Percentiles rank a stretch among this genome's conserved stretches.
Conservation (phyloP, 2,113 vertebrate species). For the Blennius ocellaris region DNA sequence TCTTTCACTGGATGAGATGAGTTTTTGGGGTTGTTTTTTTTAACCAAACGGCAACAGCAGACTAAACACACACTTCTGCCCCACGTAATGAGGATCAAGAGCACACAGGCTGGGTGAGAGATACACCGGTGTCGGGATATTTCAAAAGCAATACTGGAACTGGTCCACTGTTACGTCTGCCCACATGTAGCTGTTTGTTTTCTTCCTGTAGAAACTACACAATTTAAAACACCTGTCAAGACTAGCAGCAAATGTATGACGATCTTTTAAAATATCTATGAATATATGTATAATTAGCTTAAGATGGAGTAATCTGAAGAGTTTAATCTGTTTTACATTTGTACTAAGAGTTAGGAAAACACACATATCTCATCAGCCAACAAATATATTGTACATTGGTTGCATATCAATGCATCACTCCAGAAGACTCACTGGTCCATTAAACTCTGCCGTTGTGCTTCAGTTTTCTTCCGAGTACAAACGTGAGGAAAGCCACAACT, state of each 20-base stretch:
- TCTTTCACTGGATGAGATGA: slow-evolving; percentile 19
- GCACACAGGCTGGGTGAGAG: slow-evolving; percentile 47
- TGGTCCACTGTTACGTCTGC: slow-evolving; percentile 19
- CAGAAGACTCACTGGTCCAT: slow-evolving; percentile 14
- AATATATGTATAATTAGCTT: slow-evolving; percentile 23
- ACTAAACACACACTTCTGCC: slow-evolving; percentile 17
- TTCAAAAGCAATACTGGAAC: slow-evolving; percentile 61
- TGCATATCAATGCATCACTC: slow-evolving; percentile 36
- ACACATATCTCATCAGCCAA: slow-evolving; percentile 32
- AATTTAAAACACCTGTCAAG: slow-evolving; percentile 31
- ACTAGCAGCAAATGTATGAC: slow-evolving; percentile 42
- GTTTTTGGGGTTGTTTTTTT: slow-evolving; percentile 11
- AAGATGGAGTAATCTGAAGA: slow-evolving; percentile 31
- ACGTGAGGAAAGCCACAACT: slow-evolving; percentile 33
- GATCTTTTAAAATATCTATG: slow-evolving; percentile 14
- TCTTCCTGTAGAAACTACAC: slow-evolving; percentile 20
- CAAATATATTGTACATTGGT: slow-evolving; percentile 3
- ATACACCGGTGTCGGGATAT: slow-evolving; percentile 36
- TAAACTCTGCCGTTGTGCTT: slow-evolving; percentile 27
- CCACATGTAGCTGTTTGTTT: slow-evolving; percentile 37
- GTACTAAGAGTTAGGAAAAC: slow-evolving; percentile 31
- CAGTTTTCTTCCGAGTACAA: slow-evolving; percentile 8
- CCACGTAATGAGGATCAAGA: slow-evolving; percentile 34
- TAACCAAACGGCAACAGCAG: slow-evolving; percentile 9
- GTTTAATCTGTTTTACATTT: slow-evolving; percentile 43